phyloP scores from a whole-genome alignment of 2,113 vertebrate species.

The Lutjanus erythropterus region DNA sequence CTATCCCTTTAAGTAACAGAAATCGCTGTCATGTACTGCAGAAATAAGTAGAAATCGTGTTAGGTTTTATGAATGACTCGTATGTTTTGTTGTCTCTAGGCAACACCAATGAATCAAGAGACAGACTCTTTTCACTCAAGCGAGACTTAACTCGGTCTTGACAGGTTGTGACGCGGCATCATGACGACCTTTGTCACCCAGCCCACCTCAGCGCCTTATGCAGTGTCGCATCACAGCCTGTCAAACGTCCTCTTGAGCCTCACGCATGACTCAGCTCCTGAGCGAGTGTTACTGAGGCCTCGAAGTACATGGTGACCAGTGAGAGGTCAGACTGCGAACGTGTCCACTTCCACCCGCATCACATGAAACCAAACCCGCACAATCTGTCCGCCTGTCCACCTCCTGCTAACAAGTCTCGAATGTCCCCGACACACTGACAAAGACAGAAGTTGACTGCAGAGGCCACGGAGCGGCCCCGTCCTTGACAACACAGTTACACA shows the following conservation, averaged over 20 bases:
- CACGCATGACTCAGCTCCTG: slow-evolving; percentile 7
- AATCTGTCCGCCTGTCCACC: not conserved
- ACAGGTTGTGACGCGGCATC: slow-evolving; percentile 14
- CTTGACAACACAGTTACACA: not conserved
- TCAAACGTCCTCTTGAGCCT: slow-evolving; percentile 6
- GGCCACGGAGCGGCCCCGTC: not conserved
- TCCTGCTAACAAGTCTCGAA: not conserved
- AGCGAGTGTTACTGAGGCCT: slow-evolving; percentile 3
- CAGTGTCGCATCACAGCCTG: slow-evolving; percentile 1
- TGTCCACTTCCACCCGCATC: slow-evolving; percentile 2
- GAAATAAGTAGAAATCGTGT: too few species aligned
- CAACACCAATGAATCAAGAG: not conserved
- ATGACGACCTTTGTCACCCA: slow-evolving; percentile 2
- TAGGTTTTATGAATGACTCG: slow-evolving; percentile 14
- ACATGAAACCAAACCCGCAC: not conserved
- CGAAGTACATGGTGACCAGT: slow-evolving; percentile 1
- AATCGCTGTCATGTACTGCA: not conserved
- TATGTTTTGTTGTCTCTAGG: not conserved
- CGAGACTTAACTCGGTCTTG: not conserved
- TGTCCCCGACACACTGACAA: not conserved
- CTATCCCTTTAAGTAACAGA: not conserved
- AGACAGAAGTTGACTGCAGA: not conserved
- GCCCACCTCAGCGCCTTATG: not conserved
- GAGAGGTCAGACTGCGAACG: not conserved
- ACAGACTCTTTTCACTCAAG: slow-evolving; percentile 5